Conservation (phyloP, 2,888 invertebrate species). For the Rhingia rostrata region DNA sequence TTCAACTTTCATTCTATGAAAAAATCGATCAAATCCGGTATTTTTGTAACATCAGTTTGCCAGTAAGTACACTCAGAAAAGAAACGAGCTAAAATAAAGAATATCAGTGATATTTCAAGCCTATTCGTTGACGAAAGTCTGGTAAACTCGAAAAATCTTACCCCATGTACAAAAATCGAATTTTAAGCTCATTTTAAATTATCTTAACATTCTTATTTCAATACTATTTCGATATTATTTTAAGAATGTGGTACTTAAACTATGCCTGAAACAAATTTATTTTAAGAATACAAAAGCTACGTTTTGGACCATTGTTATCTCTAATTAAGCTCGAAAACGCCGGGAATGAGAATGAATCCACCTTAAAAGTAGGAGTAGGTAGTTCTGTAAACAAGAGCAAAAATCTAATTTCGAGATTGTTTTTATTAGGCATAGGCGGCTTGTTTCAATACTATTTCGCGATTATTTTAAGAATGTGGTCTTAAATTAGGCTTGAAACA, state of each 20-base stretch:
- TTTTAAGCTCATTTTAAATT: not conserved
- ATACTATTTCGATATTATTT: not conserved
- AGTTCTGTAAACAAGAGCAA: too few relatives aligned
- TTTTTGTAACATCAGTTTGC: too few relatives aligned
- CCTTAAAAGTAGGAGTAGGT: too few relatives aligned
- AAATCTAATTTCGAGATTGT: too few relatives aligned
- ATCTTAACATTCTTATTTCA: slow-evolving; percentile 1
- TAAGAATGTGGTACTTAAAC: not conserved
- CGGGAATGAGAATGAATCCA: too few relatives aligned
- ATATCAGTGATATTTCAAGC: not conserved
- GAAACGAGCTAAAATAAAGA: slow-evolving; percentile 12
- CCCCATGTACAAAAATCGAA: not conserved
- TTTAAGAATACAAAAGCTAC: slow-evolving; percentile 1
- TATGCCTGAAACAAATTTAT: not conserved
- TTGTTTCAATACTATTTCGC: too few relatives aligned
- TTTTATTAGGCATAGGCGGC: too few relatives aligned
- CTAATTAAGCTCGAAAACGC: not conserved
- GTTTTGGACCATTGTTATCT: slow-evolving; percentile 1
- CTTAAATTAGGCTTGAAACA: too few relatives aligned
- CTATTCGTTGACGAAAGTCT: slow-evolving; percentile 6
- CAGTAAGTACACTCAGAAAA: too few relatives aligned
- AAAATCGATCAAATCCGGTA: too few relatives aligned
- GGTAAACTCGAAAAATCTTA: slow-evolving; percentile 1
- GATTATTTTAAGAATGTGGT: too few relatives aligned
- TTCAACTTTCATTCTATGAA: too few relatives aligned